Evolutionary conservation across 2,797 vertebrate species (phyloP), one percentile per base, ranked within the genome.

Genomic region (Acropternis orthonyx): DNA sequence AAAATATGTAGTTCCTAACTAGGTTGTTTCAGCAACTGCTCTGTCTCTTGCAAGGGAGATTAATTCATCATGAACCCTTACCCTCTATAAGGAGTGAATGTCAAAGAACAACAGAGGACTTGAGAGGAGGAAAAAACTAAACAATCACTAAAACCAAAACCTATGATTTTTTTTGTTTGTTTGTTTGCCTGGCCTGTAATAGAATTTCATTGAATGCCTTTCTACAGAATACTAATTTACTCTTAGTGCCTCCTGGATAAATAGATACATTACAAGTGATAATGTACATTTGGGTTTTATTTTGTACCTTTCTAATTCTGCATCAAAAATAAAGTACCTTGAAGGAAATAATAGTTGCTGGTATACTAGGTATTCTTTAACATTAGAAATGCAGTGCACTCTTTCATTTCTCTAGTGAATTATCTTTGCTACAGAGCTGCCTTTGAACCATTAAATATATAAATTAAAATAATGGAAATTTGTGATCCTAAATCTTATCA

Each of bases 1-100:
- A 94, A 88, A 76, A 66, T 14, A 12, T 46, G 24, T 72, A 58
- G 67, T 34, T 87, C 49, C 88, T 89, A 83, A 88, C 85, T 44
- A 83, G 37, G 24, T 17, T 80, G 10, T 68, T 91, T 88, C 54
- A 85, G 72, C 65, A 87, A 52, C 61, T 46, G 43, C 27, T 73
- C 39, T 85, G 16, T 65, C 36, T 76, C 18, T 83, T 88, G 52
- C 48, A 90, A 90, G 21, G 16, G 32, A 59, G 43, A 93, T 92
- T 79, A 95, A 87, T 48, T 27, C 52, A 77, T 89, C 71, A 92
- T 27, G 63, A 52, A 34, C 24, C 15, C 22, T 72, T 73, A 54
- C 27, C 7, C 62, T 68, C 41, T 48, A 15, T 58, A 54, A 78
- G 18, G 12, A 78, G 8, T 5, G 13, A 91, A 14, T 78, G 19